Evolutionary conservation across 2,888 invertebrate genomes (phyloP).

Genomic region (Drosophila diplacantha): DNA sequence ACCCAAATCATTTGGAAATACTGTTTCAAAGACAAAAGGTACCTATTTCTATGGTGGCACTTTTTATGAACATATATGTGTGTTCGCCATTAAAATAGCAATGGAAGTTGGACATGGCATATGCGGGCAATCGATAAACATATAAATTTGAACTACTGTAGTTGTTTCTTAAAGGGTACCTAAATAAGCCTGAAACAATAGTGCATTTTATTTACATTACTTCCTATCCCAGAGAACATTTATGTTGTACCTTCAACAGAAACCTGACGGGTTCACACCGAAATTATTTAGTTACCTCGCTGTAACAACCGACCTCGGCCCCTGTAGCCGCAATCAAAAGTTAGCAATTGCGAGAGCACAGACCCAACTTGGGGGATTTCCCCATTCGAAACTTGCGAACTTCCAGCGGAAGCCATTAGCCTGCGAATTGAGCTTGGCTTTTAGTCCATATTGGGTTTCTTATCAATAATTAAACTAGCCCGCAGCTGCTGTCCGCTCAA

Average conservation of each 20-base stretch:
- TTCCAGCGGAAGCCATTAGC: constrained; percentile 15
- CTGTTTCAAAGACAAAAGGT: neutral
- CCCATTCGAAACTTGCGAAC: neutral
- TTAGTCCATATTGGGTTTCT: constrained; percentile 31
- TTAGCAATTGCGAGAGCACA: neutral
- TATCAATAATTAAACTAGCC: constrained; percentile 59
- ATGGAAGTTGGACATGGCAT: constrained; percentile 1
- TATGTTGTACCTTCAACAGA: neutral
- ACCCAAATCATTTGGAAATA: neutral
- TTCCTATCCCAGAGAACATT: neutral
- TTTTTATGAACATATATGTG: neutral
- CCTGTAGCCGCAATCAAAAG: constrained; percentile 4
- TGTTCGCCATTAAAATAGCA: neutral
- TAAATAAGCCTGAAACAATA: neutral
- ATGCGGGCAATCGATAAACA: constrained; percentile 5
- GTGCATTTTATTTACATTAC: neutral
- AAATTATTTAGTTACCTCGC: neutral
- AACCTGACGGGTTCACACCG: neutral
- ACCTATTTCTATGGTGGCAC: no score
- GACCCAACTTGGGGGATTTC: constrained; percentile 1
- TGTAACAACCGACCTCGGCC: neutral
- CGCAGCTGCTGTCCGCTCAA: constrained; percentile 41
- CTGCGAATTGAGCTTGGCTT: constrained; percentile 10
- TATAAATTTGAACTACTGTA: neutral
- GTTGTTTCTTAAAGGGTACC: neutral